Evolutionary conservation across 2,797 vertebrate genomes (phyloP).

Genomic region (Coregonus sp.): DNA sequence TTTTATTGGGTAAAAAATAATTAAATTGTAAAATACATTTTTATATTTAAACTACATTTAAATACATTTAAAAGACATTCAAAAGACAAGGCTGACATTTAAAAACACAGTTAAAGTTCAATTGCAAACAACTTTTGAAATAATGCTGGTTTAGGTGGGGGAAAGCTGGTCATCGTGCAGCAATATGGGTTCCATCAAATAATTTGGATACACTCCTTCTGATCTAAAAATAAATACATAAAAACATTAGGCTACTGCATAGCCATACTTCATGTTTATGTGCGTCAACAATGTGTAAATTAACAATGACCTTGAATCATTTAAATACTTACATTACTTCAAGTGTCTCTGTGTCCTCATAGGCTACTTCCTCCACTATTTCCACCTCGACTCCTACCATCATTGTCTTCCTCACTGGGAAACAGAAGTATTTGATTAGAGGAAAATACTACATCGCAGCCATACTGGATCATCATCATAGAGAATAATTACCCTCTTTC

Average conservation of each 20-base stretch:
- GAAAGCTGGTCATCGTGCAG: constrained; percentile 23
- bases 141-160: constrained; percentile 25
- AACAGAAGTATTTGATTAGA: constrained; percentile 15
- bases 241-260: not conserved
- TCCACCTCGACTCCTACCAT: constrained; percentile 57
- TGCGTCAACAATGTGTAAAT: no score
- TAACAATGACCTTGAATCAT: not conserved
- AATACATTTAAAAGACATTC: not conserved
- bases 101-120: not conserved
- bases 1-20: not conserved
- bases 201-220: not conserved
- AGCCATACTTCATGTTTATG: not conserved
- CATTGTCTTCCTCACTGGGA: constrained; percentile 49
- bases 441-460: not conserved
- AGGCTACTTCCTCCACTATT: constrained; percentile 58
- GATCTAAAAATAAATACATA: constrained; percentile 17
- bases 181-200: constrained; percentile 11
- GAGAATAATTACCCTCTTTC: not conserved
- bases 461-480: not conserved
- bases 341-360: constrained; percentile 54
- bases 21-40: not conserved
- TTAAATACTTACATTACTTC: constrained; percentile 55
- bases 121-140: not conserved
- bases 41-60: not conserved
- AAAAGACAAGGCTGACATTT: not conserved